A percentile compares a stretch with the other conserved stretches of the same genome.
These are phyloP conservation scores for Lepisosteus oculatus DNA, from an alignment of 2,113 vertebrate genomes.

Conservation along the genomic window DNA sequence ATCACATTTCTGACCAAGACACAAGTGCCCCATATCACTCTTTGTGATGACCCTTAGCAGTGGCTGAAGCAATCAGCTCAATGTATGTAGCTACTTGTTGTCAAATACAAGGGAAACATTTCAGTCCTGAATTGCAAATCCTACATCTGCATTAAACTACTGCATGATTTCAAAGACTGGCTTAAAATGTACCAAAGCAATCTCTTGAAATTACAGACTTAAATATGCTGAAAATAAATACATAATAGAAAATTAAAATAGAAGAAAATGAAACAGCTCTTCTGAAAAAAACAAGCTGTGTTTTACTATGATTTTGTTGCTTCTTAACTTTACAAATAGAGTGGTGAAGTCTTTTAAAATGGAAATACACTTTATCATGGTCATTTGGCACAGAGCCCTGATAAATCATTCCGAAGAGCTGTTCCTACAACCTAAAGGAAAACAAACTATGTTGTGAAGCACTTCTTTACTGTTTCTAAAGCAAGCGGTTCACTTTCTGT, in stretches of 20 bases:
- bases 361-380: constrained; percentile 72
- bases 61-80: too few relatives aligned
- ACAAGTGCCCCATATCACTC: too few relatives aligned
- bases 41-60: too few relatives aligned
- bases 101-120: too few relatives aligned
- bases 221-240: constrained; percentile 47
- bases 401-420: constrained; percentile 65
- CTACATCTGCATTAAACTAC: constrained; percentile 48
- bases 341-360: constrained; percentile 65
- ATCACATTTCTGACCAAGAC: too few relatives aligned
- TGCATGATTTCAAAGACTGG: constrained; percentile 46
- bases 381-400: constrained; percentile 60
- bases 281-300: too few relatives aligned
- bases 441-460: constrained; percentile 59
- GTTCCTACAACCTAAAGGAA: constrained; percentile 56
- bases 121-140: too few relatives aligned
- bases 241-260: constrained; percentile 1
- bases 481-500: constrained; percentile 67
- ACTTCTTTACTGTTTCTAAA: constrained; percentile 65
- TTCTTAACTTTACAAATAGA: constrained; percentile 54
- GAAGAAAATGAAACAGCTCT: too few relatives aligned
- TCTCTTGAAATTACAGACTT: constrained; percentile 49
- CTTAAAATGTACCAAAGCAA: constrained; percentile 33
- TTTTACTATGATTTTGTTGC: constrained; percentile 22
- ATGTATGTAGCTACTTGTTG: too few relatives aligned